Conservation (phyloP, 1,140 invertebrate species). For the Drosophila albomicans region DNA sequence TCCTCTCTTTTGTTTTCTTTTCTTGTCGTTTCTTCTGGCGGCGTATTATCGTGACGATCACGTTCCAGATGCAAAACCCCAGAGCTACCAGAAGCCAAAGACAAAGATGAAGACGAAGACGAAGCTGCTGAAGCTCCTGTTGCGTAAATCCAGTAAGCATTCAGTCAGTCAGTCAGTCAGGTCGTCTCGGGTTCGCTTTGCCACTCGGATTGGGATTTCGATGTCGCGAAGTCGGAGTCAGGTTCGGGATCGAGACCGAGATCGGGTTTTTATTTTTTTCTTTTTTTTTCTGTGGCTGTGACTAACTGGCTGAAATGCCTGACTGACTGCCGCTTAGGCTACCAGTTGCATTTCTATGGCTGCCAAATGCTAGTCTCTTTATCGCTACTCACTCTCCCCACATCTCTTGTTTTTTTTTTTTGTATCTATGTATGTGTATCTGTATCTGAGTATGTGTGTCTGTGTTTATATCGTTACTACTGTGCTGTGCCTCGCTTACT, state of each 20-base stretch:
- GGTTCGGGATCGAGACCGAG: not conserved
- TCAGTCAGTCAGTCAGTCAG: constrained; percentile 69
- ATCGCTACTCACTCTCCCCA: constrained; percentile 19
- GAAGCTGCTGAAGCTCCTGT: constrained; percentile 62
- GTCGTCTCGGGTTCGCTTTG: constrained; percentile 42
- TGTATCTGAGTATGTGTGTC: constrained; percentile 19
- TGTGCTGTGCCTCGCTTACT: constrained; percentile 43
- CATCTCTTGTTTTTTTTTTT: not conserved
- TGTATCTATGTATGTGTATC: not conserved
- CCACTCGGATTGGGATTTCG: not conserved
- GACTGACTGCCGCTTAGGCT: constrained; percentile 54
- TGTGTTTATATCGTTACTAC: constrained; percentile 43
- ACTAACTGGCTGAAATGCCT: constrained; percentile 35
- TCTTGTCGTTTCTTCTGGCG: constrained; percentile 34
- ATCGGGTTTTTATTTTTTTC: not conserved
- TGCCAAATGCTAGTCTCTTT: constrained; percentile 43
- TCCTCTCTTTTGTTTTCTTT: constrained; percentile 14
- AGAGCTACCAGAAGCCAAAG: constrained; percentile 64
- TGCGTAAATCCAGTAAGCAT: constrained; percentile 81
- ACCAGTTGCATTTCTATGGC: constrained; percentile 50
- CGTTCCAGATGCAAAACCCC: constrained; percentile 46
- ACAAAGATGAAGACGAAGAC: constrained; percentile 42
- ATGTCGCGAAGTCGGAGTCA: not conserved
- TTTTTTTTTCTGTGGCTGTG: not conserved
- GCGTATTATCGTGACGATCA: constrained; percentile 68